Conservation (phyloP, 2,113 vertebrate species). For the Scophthalmus maximus region DNA sequence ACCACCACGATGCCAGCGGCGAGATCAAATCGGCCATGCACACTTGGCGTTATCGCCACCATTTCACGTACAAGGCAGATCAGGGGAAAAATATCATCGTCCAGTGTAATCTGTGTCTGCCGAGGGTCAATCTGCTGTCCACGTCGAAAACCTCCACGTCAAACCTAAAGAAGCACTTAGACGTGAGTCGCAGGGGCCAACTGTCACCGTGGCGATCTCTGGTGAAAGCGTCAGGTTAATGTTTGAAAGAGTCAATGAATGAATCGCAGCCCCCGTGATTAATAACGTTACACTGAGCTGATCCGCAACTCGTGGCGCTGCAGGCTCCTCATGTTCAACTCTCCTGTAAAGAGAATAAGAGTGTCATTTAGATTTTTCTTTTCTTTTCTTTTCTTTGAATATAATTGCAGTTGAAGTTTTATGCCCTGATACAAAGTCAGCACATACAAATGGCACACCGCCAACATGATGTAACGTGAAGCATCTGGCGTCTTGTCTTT, state of each 20-base stretch:
- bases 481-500: constrained; percentile 36
- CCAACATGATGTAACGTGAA: background rate
- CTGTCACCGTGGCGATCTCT: background rate
- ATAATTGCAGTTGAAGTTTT: constrained; percentile 49
- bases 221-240: constrained; percentile 41
- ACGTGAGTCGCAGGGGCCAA: constrained; percentile 65
- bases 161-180: constrained; percentile 83
- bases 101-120: constrained; percentile 82
- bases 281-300: constrained; percentile 53
- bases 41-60: constrained; percentile 80
- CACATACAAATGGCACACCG: background rate
- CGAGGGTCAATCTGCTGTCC: constrained; percentile 80
- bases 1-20: constrained; percentile 49
- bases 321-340: constrained; percentile 25
- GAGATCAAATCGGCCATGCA: constrained; percentile 76
- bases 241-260: constrained; percentile 59
- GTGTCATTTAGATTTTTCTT: background rate
- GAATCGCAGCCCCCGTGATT: constrained; percentile 35
- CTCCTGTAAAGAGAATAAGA: background rate
- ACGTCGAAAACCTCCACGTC: constrained; percentile 81
- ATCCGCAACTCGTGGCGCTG: constrained; percentile 37
- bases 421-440: constrained; percentile 9
- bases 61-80: constrained; percentile 82
- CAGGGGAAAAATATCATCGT: constrained; percentile 82
- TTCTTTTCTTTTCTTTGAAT: background rate